A percentile compares a stretch with the other conserved stretches of the same genome.
These are phyloP conservation scores for Apantesis nais DNA, from an alignment of 2,888 invertebrate species.

Conservation along the genomic window DNA sequence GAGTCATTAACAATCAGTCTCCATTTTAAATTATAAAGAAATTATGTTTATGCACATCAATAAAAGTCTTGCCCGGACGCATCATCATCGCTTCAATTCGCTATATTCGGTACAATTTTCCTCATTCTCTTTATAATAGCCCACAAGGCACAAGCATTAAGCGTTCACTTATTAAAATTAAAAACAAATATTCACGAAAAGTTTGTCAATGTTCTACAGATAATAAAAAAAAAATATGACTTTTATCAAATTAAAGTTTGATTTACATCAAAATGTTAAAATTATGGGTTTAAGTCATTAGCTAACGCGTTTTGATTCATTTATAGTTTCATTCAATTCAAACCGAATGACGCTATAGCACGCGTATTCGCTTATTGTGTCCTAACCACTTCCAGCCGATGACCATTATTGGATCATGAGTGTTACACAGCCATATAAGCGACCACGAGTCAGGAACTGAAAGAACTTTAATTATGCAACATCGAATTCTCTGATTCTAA, in stretches of 20 bases:
- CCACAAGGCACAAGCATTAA: constrained; percentile 16
- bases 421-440: constrained; percentile 13
- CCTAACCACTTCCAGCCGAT: constrained; percentile 49
- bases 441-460: neutral
- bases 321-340: constrained; percentile 21
- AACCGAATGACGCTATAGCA: constrained; percentile 42
- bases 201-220: neutral
- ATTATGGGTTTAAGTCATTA: neutral
- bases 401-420: constrained; percentile 29
- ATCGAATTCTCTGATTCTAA: neutral
- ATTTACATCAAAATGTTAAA: neutral
- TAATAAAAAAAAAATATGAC: neutral
- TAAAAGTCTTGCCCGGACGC: neutral
- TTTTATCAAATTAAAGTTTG: neutral
- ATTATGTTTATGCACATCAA: neutral
- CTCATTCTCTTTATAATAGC: constrained; percentile 24
- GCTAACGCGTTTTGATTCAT: constrained; percentile 22
- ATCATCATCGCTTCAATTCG: constrained; percentile 7
- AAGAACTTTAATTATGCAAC: too few relatives aligned
- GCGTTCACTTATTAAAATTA: neutral
- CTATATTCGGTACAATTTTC: constrained; percentile 29
- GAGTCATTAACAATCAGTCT: neutral
- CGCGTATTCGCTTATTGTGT: constrained; percentile 48
- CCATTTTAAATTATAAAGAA: neutral
- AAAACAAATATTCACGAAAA: neutral